Conservation (phyloP, 1,140 invertebrate species). For the Zaprionus ornatus region DNA sequence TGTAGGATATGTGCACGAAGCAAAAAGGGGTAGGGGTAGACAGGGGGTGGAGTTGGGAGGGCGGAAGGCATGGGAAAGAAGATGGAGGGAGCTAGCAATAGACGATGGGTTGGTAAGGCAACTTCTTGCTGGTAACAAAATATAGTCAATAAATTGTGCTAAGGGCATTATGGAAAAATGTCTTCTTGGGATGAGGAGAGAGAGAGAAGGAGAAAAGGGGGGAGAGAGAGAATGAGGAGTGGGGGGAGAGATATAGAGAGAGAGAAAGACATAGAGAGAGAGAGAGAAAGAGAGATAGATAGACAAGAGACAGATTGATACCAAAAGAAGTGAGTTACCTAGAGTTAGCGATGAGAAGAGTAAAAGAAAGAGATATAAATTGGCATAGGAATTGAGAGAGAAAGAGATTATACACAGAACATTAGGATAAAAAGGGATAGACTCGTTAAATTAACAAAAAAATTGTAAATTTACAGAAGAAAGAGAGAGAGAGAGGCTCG, state of each 20-base stretch:
- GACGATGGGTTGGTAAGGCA: conserved; percentile 27
- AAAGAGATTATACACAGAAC: no score
- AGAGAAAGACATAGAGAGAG: not conserved
- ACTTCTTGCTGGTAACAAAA: conserved; percentile 38
- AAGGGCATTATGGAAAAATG: conserved; percentile 48
- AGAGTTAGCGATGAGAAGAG: not conserved
- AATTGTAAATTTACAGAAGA: no score
- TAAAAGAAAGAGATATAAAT: not conserved
- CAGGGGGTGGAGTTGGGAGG: not conserved
- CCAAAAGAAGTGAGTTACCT: not conserved
- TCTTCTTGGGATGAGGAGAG: conserved; percentile 13
- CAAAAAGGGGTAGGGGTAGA: conserved; percentile 4
- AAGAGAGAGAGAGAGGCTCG: no score
- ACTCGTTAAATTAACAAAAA: no score
- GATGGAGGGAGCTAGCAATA: not conserved
- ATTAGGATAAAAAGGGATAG: no score
- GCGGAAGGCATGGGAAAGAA: not conserved
- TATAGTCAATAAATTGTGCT: conserved; percentile 67
- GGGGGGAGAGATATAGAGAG: not conserved
- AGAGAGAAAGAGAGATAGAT: not conserved
- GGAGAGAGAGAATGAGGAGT: not conserved
- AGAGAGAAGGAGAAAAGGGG: not conserved
- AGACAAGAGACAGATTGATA: not conserved
- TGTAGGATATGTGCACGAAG: conserved; percentile 37
- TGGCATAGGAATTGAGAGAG: no score